Percentiles rank a stretch among this genome's conserved stretches.
phyloP scores from a whole-genome alignment of 2,888 invertebrate genomes.

The Nyleta sp. region DNA sequence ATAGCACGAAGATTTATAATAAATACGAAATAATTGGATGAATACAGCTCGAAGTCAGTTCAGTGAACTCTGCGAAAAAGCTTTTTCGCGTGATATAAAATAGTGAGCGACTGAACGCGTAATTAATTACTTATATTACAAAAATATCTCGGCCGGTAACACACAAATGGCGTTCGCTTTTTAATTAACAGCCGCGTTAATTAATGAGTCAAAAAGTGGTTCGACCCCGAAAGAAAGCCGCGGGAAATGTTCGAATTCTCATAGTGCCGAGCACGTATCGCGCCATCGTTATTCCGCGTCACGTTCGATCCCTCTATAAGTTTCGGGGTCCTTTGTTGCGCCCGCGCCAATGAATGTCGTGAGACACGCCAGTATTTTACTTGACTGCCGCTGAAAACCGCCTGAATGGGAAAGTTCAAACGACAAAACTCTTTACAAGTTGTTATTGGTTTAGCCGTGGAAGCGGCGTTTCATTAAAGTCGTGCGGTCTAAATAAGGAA shows the following conservation, averaged over 20 bases:
- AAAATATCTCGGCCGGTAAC: not conserved
- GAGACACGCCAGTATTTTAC: constrained; percentile 33
- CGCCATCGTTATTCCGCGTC: constrained; percentile 33
- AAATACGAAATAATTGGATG: too few species aligned
- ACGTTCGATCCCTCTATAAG: constrained; percentile 41
- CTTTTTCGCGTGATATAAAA: constrained; percentile 12
- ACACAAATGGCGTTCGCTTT: constrained; percentile 14
- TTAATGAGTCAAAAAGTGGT: constrained; percentile 9
- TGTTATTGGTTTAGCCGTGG: constrained; percentile 16
- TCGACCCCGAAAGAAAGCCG: constrained; percentile 18
- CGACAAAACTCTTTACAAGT: constrained; percentile 25
- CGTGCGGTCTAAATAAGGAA: too few species aligned
- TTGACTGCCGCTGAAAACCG: constrained; percentile 24
- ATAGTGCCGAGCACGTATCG: constrained; percentile 1
- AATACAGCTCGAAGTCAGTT: too few species aligned
- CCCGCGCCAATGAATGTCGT: constrained; percentile 40
- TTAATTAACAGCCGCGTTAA: constrained; percentile 12
- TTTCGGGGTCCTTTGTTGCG: constrained; percentile 30
- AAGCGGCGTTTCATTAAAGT: constrained; percentile 20
- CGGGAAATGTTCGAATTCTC: constrained; percentile 15
- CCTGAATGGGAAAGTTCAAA: constrained; percentile 32
- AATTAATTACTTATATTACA: constrained; percentile 23
- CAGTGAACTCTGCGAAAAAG: not conserved
- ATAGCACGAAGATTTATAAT: too few species aligned
- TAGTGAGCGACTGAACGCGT: not conserved